Conservation (phyloP, 1,140 invertebrate species). For the Frieseomelitta varia region DNA sequence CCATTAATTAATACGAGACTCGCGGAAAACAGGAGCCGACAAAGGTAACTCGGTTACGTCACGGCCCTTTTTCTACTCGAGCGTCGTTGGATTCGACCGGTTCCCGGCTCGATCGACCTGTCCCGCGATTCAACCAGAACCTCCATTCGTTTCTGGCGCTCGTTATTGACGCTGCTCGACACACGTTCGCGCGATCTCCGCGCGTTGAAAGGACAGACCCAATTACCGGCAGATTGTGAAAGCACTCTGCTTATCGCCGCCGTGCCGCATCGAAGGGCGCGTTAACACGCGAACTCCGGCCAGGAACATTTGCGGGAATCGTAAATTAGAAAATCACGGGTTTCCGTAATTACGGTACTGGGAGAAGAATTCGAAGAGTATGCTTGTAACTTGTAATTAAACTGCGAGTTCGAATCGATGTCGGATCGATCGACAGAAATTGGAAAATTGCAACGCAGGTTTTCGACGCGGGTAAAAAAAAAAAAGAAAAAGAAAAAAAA, state of each 20-base stretch:
- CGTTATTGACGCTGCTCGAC: neutral
- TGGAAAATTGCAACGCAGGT: neutral
- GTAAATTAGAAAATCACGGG: neutral
- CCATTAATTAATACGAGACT: neutral
- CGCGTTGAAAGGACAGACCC: neutral
- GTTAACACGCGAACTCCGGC: neutral
- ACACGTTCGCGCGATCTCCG: neutral
- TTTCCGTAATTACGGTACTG: neutral
- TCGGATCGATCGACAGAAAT: neutral
- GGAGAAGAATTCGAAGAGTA: neutral
- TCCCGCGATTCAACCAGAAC: neutral
- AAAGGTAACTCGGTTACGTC: constrained; percentile 5
- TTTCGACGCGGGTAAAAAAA: no score
- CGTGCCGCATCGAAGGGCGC: neutral
- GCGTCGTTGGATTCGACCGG: neutral
- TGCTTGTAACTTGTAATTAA: neutral
- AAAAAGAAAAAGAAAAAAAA: neutral
- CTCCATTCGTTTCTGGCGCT: neutral
- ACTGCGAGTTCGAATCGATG: no score
- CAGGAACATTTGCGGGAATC: neutral
- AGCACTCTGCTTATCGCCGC: constrained; percentile 20
- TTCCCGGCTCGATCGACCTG: neutral
- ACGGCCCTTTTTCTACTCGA: neutral
- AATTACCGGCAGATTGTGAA: constrained; percentile 9
- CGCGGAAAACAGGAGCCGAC: neutral